Conservation (phyloP, 2,888 invertebrate species). For the Eupeodes latifasciatus region DNA sequence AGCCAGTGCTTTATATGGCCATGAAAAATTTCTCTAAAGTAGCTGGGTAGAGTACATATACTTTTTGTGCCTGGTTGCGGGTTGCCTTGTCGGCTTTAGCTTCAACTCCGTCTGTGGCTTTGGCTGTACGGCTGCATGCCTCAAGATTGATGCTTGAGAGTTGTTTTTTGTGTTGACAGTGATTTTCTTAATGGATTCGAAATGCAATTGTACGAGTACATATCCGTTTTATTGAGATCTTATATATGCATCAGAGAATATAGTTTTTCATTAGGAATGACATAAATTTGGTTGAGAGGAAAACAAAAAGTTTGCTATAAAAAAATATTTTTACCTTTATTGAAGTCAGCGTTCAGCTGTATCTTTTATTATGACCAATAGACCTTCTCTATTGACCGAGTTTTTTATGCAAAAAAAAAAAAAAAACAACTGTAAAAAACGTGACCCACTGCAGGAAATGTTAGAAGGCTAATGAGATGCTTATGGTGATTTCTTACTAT, state of each 20-base stretch:
- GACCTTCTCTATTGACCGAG: slow-evolving; percentile 60
- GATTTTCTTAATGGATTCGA: slow-evolving; percentile 58
- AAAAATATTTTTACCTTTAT: background rate
- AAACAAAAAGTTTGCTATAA: slow-evolving; percentile 18
- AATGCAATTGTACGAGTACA: slow-evolving; percentile 31
- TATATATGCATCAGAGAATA: background rate
- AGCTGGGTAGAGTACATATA: background rate
- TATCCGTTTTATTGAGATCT: slow-evolving; percentile 47
- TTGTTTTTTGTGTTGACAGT: slow-evolving; percentile 55
- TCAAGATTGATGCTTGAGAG: slow-evolving; percentile 61
- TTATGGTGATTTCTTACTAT: background rate
- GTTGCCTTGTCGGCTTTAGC: slow-evolving; percentile 30
- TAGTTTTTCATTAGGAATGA: slow-evolving; percentile 31
- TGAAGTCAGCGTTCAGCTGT: background rate
- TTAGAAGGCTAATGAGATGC: slow-evolving; percentile 51
- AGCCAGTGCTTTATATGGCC: slow-evolving; percentile 35
- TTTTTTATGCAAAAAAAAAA: slow-evolving; percentile 30
- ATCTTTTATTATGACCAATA: slow-evolving; percentile 27
- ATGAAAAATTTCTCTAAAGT: slow-evolving; percentile 67
- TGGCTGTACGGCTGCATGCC: background rate
- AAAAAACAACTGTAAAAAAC: slow-evolving; percentile 3
- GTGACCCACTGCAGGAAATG: slow-evolving; percentile 61
- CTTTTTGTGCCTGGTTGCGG: background rate
- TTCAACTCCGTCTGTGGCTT: background rate
- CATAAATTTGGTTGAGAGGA: background rate